Evolutionary conservation across 2,113 vertebrate species (phyloP), one percentile per base, ranked within the genome.

Genomic region (Ameiurus melas): DNA sequence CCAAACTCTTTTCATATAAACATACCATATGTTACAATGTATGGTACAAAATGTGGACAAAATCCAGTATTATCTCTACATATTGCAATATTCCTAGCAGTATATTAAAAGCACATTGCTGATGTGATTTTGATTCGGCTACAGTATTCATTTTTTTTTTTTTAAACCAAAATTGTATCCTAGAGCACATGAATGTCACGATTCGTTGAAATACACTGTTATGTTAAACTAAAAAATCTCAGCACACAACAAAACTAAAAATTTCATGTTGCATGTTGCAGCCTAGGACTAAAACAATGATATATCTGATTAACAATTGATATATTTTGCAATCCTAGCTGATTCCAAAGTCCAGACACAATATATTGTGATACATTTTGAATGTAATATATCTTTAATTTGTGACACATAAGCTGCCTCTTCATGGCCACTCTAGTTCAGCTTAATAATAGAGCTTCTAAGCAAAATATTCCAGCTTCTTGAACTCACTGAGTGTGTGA

Each of bases 401-500:
- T 60, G 30, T 20, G 13, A 79, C 27, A n/a, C 43, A n/a, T 16
- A 6, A 70, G 68, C 17, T 2, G 3, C 36, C 71, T 75, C 8
- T 39, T 12, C 36, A 22, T 16, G 12, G 12, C 10, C 73, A 51
- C 4, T 47, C 73, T 43, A 55, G 71, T 30, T 66, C 20, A 68
- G 43, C 33, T 17, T 36, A 33, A 55, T 51, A 62, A 58, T 20
- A 3, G 19, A 17, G 19, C 71, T 53, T 66, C 12, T 47, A 5
- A 33, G 27, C 62, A 51, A 66, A 60, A 71, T 80, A 36, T 82
- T 30, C 91, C 90, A 91, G 85, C 90, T 90, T 90, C 81, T 89
- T 91, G 85, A 79, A 87, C 62, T 91, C 85, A 47, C 6, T 62
- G 64, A 89, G 91, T 71, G 86, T 91, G 91, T 92, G 88, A 92